Conservation (phyloP, 1,140 invertebrate genomes). For the Pteromalus puparum region DNA sequence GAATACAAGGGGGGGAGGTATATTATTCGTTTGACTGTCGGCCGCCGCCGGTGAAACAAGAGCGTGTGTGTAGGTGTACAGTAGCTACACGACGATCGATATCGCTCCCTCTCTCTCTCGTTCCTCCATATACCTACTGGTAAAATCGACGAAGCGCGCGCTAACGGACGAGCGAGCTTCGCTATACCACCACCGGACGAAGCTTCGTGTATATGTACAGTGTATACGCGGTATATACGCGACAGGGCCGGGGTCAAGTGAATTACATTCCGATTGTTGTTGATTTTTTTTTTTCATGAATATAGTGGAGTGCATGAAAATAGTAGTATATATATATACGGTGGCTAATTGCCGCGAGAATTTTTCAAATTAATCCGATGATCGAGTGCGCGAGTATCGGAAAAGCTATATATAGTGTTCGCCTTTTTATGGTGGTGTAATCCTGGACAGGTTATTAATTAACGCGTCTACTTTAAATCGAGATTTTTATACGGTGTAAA, state of each 20-base stretch:
- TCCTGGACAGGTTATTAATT: too few relatives aligned
- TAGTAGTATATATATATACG: too few relatives aligned
- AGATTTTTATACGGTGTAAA: too few relatives aligned
- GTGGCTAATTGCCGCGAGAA: too few relatives aligned
- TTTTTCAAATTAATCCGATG: too few relatives aligned
- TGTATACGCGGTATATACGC: background rate
- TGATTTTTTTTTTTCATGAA: background rate
- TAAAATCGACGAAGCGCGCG: background rate
- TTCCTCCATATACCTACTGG: background rate
- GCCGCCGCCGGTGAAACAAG: background rate
- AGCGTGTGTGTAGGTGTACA: background rate
- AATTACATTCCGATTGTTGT: background rate
- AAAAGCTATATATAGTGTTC: too few relatives aligned
- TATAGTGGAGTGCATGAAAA: too few relatives aligned
- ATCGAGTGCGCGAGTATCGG: too few relatives aligned
- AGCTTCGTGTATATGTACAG: background rate
- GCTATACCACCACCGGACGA: background rate
- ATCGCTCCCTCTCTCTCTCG: background rate
- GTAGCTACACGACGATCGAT: constrained; percentile 14
- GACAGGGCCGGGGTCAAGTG: background rate
- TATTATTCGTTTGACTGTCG: constrained; percentile 15
- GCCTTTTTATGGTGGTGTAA: too few relatives aligned
- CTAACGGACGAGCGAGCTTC: background rate
- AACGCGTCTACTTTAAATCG: too few relatives aligned
- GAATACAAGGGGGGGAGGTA: background rate